Evolutionary conservation across 2,113 vertebrate species (phyloP).

Genomic region (Oreochromis spilurus): DNA sequence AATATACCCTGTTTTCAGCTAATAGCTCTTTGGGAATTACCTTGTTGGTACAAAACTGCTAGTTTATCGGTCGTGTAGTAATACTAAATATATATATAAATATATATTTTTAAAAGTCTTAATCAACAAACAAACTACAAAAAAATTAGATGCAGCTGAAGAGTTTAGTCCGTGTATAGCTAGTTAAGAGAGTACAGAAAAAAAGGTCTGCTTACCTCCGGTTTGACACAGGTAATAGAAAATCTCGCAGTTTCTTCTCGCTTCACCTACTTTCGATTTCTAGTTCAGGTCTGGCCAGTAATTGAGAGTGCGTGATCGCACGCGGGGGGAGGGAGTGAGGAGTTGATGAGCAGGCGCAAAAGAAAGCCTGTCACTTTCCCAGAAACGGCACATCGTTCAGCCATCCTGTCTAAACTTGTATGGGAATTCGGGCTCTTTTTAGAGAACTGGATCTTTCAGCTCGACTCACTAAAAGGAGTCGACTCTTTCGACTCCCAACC

Average conservation of each 20-base stretch:
- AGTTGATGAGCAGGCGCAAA: too few relatives aligned
- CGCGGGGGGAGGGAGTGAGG: too few relatives aligned
- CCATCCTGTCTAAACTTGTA: rapidly evolving
- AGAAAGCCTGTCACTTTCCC: not conserved
- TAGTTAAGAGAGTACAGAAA: not conserved
- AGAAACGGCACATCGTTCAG: rapidly evolving
- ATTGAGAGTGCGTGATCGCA: not conserved
- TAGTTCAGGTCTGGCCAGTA: not conserved
- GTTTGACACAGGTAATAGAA: not conserved
- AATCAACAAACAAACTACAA: not conserved
- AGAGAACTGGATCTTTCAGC: rapidly evolving
- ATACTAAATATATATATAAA: not conserved
- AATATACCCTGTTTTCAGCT: not conserved
- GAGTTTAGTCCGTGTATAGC: rapidly evolving
- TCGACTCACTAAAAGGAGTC: rapidly evolving
- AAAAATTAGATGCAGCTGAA: rapidly evolving
- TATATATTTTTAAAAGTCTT: not conserved
- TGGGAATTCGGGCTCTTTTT: not conserved
- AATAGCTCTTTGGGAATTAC: not conserved
- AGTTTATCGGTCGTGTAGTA: not conserved
- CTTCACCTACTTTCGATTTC: not conserved
- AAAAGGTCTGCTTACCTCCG: not conserved
- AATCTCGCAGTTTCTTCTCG: rapidly evolving
- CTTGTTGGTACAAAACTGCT: not conserved
- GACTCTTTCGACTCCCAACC: rapidly evolving